Base-by-base conservation (phyloP, 2,797 vertebrate genomes). In the Sphenodon punctatus region DNA sequence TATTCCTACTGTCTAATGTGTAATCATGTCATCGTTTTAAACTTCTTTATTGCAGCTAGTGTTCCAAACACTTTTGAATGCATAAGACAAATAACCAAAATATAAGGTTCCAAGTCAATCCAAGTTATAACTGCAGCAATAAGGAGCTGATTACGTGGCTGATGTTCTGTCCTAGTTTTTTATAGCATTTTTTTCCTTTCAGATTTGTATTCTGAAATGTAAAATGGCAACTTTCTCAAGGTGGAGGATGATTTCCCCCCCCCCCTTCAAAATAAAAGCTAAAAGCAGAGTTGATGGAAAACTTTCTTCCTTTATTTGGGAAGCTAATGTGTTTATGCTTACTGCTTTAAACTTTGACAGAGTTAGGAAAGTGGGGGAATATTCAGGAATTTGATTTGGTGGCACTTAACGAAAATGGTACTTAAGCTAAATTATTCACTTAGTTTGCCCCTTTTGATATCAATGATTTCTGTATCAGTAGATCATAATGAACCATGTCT, bases 141-240 rank as follows among this genome's bases (percentile, higher is more conserved):
- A 94, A 94, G 90, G 91, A 93, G 85, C 89, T 87, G 88, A 91
- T 80, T 87, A 90, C 65, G 90, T 90, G 86, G 82, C 89, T 93
- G 89, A 93, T 94, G 85, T 93, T 80, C 90, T 90, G 38, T 84
- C 43, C 82, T 86, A 79, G 74, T 83, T 93, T 90, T 91, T 68
- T 76, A 78, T 84, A 93, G 88, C 87, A 90, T 84, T 93, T 86
- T 94, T 94, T 95, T n/a, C n/a, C n/a, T n/a, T 94, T 91, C 88
- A 89, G 90, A 88, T 93, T 94, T 94, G 82, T 94, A 94, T 90
- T 86, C 67, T 84, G 82, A 85, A 85, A 69, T 88, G 74, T 82
- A 89, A 86, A 71, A 82, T 77, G 82, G 71, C 77, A 46, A 77
- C 92, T 93, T 94, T 87, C 56, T 87, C 56, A 81, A 88, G 83